Evolutionary conservation across 2,797 vertebrate species (phyloP), one percentile per base, ranked within the genome.

Genomic region (Neoniphon sammara): DNA sequence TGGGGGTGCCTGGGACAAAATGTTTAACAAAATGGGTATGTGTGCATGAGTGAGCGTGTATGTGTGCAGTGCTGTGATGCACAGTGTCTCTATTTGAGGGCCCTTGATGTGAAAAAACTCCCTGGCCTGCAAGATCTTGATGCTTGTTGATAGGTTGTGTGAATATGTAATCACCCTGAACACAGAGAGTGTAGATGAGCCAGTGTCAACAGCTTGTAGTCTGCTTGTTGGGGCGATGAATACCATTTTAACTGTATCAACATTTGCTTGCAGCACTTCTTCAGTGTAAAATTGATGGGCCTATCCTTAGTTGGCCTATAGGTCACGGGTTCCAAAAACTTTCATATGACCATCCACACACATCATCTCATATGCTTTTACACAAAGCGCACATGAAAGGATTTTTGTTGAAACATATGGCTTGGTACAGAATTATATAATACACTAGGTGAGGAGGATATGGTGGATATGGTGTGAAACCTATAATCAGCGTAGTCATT

Each of bases 261-360:
- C 64, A 67, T 53, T 58, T 39, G 60, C 76, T 70, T 82, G 79
- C 44, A 34, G 78, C 54, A 61, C 80, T 65, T 77, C 25, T 80
- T 79, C 66, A 74, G 69, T 80, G 70, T 36, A 56, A 81, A 86
- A 73, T 77, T 67, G 77, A 64, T 20, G 44, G 44, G 4, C 44
- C 15, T 46, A 46, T 46, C 14, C 44, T 46, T 17, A 4, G 44
- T 17, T 46, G 44, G 15, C 44, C 44, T 17, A n/a, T n/a, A 12
- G 14, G 44, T 18, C 44, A 17, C 1, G 44, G 44, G 44, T 15
- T 46, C 44, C 44, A 17, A 8, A 46, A 17, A 46, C 44, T 46
- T 39, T 46, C 44, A 46, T 17, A 46, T 46, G 44, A 46, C 15
- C 14, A 46, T 15, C 14, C 44, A 17, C 27, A 31, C 55, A 57